Conservation (phyloP, 92 coral and sea anemone species). For the Epizoanthus stellaris region DNA sequence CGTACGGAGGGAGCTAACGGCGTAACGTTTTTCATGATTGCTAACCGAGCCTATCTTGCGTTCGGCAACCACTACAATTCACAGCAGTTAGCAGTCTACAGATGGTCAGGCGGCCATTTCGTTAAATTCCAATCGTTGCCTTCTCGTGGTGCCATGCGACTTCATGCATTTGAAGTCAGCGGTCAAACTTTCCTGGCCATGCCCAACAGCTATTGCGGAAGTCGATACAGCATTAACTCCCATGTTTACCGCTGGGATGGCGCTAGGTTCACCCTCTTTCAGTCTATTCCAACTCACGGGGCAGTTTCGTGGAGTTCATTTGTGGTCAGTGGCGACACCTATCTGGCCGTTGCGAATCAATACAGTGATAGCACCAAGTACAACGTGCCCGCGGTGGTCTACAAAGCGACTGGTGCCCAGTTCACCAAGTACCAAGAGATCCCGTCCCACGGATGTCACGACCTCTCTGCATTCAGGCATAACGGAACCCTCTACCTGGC, state of each 20-base stretch:
- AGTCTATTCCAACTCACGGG: conserved; percentile 21
- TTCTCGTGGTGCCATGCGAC: background rate
- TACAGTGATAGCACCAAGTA: background rate
- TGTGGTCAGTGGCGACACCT: too few species aligned
- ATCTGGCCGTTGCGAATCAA: too few species aligned
- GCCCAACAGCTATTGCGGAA: too few species aligned
- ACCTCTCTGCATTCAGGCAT: background rate
- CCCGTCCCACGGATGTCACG: background rate
- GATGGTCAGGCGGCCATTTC: background rate
- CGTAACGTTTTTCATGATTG: too few species aligned
- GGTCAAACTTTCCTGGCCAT: too few species aligned
- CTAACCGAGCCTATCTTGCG: background rate
- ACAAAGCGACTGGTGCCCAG: too few species aligned
- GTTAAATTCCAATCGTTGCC: conserved; percentile 11
- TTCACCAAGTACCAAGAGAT: too few species aligned
- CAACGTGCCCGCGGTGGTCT: background rate
- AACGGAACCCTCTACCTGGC: conserved; percentile 5
- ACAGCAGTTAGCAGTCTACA: background rate
- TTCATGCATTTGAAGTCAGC: background rate
- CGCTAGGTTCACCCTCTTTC: conserved; percentile 11
- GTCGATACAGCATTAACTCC: conserved; percentile 12
- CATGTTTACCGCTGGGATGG: conserved; percentile 22
- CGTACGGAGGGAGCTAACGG: too few species aligned
- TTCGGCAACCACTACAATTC: too few species aligned
- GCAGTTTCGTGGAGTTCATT: background rate